Base-by-base conservation (phyloP, 2,797 vertebrate species). In the Artibeus jamaicensis region DNA sequence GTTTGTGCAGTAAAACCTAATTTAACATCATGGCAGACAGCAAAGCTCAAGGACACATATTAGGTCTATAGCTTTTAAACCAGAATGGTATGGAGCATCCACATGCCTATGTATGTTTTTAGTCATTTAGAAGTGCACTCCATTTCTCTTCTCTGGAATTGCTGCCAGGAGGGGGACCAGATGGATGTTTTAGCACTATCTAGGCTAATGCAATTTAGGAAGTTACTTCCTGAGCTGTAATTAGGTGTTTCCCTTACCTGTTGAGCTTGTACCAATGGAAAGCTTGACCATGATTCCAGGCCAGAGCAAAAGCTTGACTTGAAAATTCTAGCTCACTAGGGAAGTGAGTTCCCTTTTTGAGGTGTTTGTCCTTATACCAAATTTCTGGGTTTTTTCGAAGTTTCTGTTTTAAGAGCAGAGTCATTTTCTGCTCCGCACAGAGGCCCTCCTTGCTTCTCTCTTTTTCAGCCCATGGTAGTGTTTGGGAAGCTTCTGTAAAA, bases 401-500 rank as follows among this genome's bases (percentile, higher is more conserved):
- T 81, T 94, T 70, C 67, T 85, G 55, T 89, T 92, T 92, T 83
- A 85, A 93, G 26, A 88, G 34, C 16, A 87, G 76, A 95, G 34
- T 90, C 39, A 77, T 92, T 81, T 92, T 42, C 34, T 84, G 22
- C 32, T 55, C 74, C 32, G 44, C 26, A 71, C 3, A 3, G 18
- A 48, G 26, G 6, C 19, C 65, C 37, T 89, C 11, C 42, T 83
- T 95, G 34, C 32, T 91, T 91, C 34, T 93, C 44, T 92, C 39
- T 88, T 81, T 89, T 84, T 90, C 68, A 93, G 81, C 29, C 78
- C 62, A 55, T 11, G 15, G 68, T 78, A 59, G 82, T 68, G 55
- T 91, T 91, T 83, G 57, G 86, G 71, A 74, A 73, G 26, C 39
- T 90, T 95, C 71, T 81, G 70, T 91, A 76, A 95, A 81, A 89